Percentiles rank a stretch among this genome's conserved stretches.
These are phyloP conservation scores for Brachionus plicatilis DNA, from an alignment of 1,140 invertebrate species.

Conservation along the genomic window DNA sequence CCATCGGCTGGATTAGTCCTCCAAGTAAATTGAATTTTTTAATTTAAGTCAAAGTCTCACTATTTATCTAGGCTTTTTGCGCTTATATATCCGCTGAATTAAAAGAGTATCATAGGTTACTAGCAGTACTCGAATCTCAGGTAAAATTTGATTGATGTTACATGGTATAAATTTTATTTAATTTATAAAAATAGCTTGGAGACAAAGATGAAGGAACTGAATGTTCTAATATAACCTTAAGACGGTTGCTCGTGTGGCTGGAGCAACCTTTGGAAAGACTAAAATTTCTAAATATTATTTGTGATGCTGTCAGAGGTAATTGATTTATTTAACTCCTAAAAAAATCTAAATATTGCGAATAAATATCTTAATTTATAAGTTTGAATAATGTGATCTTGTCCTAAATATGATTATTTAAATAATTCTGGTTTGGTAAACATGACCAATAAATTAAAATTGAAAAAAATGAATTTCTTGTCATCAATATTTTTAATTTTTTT, in stretches of 20 bases:
- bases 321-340: not conserved
- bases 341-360: no score
- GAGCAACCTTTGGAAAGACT: conserved; percentile 70
- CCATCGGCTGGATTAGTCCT: conserved; percentile 66
- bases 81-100: conserved; percentile 76
- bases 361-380: no score
- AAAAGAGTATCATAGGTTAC: conserved; percentile 75
- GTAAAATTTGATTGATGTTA: conserved; percentile 51
- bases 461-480: no score
- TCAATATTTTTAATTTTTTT: no score
- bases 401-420: no score
- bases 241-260: conserved; percentile 72
- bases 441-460: no score
- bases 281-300: conserved; percentile 72
- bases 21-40: conserved; percentile 56
- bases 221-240: conserved; percentile 64
- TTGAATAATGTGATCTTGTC: no score
- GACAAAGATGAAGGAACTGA: conserved; percentile 42
- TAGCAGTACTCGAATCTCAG: conserved; percentile 78
- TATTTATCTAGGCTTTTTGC: conserved; percentile 64
- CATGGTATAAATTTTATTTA: not conserved
- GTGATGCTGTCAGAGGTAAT: conserved; percentile 64
- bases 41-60: not conserved
- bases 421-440: no score
- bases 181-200: not conserved